Base-by-base conservation (phyloP, 2,113 vertebrate species). In the Pygoscelis adeliae region DNA sequence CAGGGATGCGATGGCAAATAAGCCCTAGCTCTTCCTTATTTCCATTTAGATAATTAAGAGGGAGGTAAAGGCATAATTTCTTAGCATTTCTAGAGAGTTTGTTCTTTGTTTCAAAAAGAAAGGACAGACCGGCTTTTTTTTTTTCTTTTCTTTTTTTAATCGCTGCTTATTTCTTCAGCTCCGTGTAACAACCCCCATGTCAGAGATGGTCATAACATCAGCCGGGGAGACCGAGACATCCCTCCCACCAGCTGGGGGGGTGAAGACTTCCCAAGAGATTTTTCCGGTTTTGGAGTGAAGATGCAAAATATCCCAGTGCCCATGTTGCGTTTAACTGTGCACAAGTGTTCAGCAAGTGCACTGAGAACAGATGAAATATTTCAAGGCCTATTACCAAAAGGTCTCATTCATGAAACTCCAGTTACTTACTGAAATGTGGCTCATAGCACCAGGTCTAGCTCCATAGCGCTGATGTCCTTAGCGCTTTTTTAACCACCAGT, bases 121-220 rank as follows among this genome's bases (percentile, higher is more conserved):
- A 74, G n/a, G 18, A 36, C 9, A 44, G 55, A 44, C 14, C 12
- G 44, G 17, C 5, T 15, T 20, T 53, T 53, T 55, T 59, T 16
- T 38, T 38, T 15, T 25, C 20, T 13, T 7, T 13, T 14, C 10
- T 59, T 49, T 25, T 53, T 65, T 66, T 6, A 58, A 58, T 36
- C 2, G 2, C 19, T 56, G 6, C 2, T 2, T 42, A 38, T 65
- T 63, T 72, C 58, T 72, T 61, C 34, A 81, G 20, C 61, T 61
- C 29, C 0, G 0, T 62, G 6, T 74, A 69, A 62, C 25, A 63
- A 4, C 13, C 17, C 30, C 9, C 0, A 1, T 7, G 13, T n/a
- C 47, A 23, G 20, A 49, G 55, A 27, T 42, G 76, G 53, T 67
- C 36, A 26, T 49, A 66, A 34, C 32, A 29, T 58, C 32, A 65